Percentiles rank a stretch among this genome's conserved stretches.
Conservation (phyloP, 2,888 invertebrate genomes). For the Thalpophila matura region DNA sequence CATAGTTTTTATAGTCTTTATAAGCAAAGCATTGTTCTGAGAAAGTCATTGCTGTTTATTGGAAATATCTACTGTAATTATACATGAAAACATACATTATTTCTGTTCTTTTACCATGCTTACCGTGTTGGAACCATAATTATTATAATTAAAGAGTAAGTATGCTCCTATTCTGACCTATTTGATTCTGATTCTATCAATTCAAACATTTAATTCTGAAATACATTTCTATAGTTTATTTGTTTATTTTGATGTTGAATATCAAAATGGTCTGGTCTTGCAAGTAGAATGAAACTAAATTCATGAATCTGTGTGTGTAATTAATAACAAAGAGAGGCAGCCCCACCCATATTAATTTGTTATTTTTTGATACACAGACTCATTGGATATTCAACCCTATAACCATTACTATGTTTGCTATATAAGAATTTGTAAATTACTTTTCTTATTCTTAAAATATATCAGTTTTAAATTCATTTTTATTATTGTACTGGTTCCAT, state of each 20-base stretch:
- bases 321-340: too few relatives aligned
- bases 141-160: slow-evolving; percentile 42
- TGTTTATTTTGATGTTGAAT: neutral
- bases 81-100: slow-evolving; percentile 19
- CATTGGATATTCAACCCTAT: too few relatives aligned
- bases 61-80: slow-evolving; percentile 11
- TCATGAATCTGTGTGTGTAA: too few relatives aligned
- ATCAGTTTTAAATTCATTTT: neutral
- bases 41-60: slow-evolving; percentile 1
- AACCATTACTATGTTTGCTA: too few relatives aligned
- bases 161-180: slow-evolving; percentile 23
- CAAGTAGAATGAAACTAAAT: too few relatives aligned
- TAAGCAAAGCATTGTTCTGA: slow-evolving; percentile 1
- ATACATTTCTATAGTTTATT: neutral
- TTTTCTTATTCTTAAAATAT: neutral
- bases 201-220: neutral
- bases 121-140: slow-evolving; percentile 37
- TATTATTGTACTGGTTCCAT: neutral
- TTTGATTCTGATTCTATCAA: too few relatives aligned
- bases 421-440: too few relatives aligned
- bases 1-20: slow-evolving; percentile 6
- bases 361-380: too few relatives aligned
- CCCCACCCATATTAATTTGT: too few relatives aligned
- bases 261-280: neutral
- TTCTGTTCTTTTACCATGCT: slow-evolving; percentile 50